Conservation (phyloP, 2,797 vertebrate genomes). For the Acropternis orthonyx region DNA sequence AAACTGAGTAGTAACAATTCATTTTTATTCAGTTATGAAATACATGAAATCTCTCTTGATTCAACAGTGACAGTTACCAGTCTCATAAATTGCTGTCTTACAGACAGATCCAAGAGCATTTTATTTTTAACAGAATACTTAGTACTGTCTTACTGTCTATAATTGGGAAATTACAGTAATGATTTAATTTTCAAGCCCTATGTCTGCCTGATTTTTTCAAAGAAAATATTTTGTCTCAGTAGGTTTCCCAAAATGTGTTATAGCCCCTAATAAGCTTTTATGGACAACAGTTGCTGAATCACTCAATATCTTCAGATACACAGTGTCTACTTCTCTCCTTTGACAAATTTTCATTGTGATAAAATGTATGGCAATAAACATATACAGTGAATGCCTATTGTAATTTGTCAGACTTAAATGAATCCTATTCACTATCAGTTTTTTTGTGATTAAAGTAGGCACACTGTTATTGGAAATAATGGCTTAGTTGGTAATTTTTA, state of each 20-base stretch:
- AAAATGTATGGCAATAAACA: conserved; percentile 7
- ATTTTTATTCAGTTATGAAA: not conserved
- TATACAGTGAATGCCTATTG: not conserved
- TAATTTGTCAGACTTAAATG: conserved; percentile 30
- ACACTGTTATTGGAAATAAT: conserved; percentile 39
- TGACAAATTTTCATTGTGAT: not conserved
- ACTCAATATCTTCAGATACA: not conserved
- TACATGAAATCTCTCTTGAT: not conserved
- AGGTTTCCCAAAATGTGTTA: not conserved
- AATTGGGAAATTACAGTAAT: not conserved
- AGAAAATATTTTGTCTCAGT: not conserved
- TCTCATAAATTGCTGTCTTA: not conserved
- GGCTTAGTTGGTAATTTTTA: conserved; percentile 40
- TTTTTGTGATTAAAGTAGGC: conserved; percentile 32
- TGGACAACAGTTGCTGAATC: not conserved
- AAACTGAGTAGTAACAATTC: not conserved
- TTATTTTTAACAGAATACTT: not conserved
- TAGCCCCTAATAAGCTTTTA: not conserved
- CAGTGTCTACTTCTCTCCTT: not conserved
- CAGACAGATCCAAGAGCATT: not conserved
- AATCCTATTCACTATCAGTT: not conserved
- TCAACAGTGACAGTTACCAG: not conserved
- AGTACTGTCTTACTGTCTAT: not conserved
- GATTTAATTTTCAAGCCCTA: not conserved
- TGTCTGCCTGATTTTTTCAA: not conserved